Conservation (phyloP, 2,888 invertebrate genomes). For the Leuctra nigra region DNA sequence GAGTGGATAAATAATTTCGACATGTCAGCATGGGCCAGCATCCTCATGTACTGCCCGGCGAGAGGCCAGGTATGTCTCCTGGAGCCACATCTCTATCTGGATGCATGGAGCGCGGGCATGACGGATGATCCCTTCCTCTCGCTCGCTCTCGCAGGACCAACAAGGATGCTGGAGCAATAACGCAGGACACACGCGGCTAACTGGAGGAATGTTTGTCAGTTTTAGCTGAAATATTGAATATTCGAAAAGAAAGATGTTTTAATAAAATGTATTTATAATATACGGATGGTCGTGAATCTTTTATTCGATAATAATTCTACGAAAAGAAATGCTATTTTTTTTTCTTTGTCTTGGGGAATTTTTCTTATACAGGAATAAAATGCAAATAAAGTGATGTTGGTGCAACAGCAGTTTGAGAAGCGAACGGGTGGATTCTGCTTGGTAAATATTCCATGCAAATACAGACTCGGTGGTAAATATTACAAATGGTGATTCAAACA, state of each 20-base stretch:
- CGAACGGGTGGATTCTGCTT: background rate
- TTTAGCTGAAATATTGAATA: constrained; percentile 16
- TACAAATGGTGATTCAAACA: constrained; percentile 17
- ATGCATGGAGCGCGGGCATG: background rate
- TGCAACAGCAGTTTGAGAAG: background rate
- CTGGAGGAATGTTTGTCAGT: constrained; percentile 11
- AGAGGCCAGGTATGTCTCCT: constrained; percentile 7
- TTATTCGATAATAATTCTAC: background rate
- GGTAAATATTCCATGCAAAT: constrained; percentile 11
- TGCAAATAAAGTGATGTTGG: background rate
- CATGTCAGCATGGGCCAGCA: constrained; percentile 9
- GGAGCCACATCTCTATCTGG: constrained; percentile 7
- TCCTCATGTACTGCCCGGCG: constrained; percentile 1
- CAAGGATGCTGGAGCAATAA: background rate
- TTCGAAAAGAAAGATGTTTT: constrained; percentile 6
- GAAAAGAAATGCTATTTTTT: too few relatives aligned
- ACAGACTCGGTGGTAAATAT: constrained; percentile 12
- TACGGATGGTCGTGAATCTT: background rate
- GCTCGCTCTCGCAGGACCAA: background rate
- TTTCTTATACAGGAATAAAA: too few relatives aligned
- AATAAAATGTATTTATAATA: background rate
- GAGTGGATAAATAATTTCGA: constrained; percentile 16
- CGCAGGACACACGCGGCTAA: background rate
- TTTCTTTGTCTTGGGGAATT: too few relatives aligned
- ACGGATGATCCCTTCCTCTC: background rate